phyloP scores from a whole-genome alignment of 2,113 vertebrate genomes.

The Nothocercus nigrocapillus region DNA sequence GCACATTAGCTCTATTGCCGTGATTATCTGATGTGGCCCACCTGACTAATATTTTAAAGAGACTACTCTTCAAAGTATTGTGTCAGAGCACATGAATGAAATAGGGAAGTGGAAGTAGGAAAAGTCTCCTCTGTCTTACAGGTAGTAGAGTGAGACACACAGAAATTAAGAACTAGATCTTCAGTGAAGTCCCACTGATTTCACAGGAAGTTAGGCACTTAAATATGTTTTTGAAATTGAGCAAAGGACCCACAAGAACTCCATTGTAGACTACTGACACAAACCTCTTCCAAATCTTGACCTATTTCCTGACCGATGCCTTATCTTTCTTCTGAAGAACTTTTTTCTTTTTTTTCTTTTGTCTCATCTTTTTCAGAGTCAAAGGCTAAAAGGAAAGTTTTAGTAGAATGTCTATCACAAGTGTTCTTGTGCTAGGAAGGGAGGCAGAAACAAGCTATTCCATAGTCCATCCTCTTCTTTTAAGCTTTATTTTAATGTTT shows the following conservation, averaged over 20 bases:
- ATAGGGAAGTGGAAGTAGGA: neutral
- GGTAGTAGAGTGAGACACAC: neutral
- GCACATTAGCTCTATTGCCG: neutral
- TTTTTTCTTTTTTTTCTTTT: neutral
- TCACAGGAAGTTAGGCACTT: neutral
- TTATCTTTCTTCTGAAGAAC: neutral
- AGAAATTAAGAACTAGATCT: neutral
- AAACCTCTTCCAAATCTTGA: neutral
- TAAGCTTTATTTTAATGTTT: neutral
- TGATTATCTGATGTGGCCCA: neutral
- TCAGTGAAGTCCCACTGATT: neutral
- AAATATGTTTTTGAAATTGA: neutral
- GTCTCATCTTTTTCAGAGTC: neutral
- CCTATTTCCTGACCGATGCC: neutral
- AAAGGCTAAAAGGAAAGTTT: neutral
- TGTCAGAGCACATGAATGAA: rapidly evolving
- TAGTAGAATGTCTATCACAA: neutral
- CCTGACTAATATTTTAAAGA: neutral
- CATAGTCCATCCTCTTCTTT: neutral
- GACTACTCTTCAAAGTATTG: neutral
- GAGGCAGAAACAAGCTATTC: neutral
- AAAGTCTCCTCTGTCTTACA: neutral
- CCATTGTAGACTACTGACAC: neutral
- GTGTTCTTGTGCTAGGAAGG: neutral
- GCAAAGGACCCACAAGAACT: neutral